phyloP scores from a whole-genome alignment of 1,140 invertebrate genomes.

The Halictus rubicundus region DNA sequence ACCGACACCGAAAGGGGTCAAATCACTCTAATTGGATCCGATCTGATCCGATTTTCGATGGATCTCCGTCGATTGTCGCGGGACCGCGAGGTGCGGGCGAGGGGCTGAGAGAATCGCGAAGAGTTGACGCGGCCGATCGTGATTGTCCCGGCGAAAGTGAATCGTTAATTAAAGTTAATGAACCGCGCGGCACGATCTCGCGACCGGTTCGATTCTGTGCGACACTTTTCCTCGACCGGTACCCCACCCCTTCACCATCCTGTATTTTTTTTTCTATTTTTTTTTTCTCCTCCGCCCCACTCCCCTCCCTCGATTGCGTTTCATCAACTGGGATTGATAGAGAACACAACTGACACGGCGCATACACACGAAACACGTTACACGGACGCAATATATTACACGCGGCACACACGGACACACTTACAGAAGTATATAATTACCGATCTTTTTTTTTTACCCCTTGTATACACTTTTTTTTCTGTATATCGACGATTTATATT shows the following conservation, averaged over 20 bases:
- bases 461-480: conserved; percentile 70
- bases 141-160: conserved; percentile 73
- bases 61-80: neutral
- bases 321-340: conserved; percentile 57
- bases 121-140: conserved; percentile 21
- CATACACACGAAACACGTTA: conserved; percentile 18
- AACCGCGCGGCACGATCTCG: neutral
- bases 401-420: conserved; percentile 35
- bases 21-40: neutral
- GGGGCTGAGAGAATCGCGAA: neutral
- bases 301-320: neutral
- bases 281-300: neutral
- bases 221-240: conserved; percentile 18
- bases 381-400: conserved; percentile 3
- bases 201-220: conserved; percentile 44
- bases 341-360: conserved; percentile 21
- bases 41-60: neutral
- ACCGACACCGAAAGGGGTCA: no score
- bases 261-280: conserved; percentile 15
- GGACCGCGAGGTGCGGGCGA: neutral
- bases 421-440: conserved; percentile 58
- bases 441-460: conserved; percentile 62
- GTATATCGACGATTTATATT: conserved; percentile 70
- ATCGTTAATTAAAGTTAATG: conserved; percentile 45
- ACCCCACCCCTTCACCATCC: neutral